A percentile compares a stretch with the other conserved stretches of the same genome.
These are phyloP conservation scores for Fabriciana adippe DNA, from an alignment of 2,888 invertebrate species.

Conservation along the genomic window DNA sequence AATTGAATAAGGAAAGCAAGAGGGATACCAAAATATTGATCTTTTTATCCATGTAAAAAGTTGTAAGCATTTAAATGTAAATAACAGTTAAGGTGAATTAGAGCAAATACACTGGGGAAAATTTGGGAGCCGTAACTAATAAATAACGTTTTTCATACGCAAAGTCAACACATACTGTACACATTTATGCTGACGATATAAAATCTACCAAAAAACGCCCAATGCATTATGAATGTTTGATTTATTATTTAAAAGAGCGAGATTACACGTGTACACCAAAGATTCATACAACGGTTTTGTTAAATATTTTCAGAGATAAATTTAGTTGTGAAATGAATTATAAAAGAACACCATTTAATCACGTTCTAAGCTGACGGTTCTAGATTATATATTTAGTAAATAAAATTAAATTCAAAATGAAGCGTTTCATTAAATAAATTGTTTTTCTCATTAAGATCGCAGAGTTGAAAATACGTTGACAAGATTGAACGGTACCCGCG, in stretches of 20 bases:
- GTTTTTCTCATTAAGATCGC: constrained; percentile 15
- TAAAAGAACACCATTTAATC: constrained; percentile 10
- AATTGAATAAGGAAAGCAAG: background rate
- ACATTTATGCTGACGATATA: constrained; percentile 1
- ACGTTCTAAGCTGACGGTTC: constrained; percentile 4
- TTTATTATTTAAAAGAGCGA: constrained; percentile 37
- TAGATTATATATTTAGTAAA: constrained; percentile 11
- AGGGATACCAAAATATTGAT: background rate
- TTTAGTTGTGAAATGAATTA: constrained; percentile 1
- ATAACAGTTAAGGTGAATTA: background rate
- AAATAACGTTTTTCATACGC: background rate
- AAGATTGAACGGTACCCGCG: constrained; percentile 18
- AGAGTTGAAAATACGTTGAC: constrained; percentile 18
- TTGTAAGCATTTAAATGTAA: too few species aligned
- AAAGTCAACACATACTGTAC: background rate
- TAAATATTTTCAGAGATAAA: constrained; percentile 27
- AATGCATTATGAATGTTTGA: constrained; percentile 29
- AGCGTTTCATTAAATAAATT: constrained; percentile 20
- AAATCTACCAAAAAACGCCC: constrained; percentile 19
- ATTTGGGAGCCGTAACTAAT: background rate
- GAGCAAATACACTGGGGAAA: background rate
- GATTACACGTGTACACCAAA: constrained; percentile 31
- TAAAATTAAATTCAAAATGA: constrained; percentile 10
- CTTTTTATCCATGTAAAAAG: background rate
- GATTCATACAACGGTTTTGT: constrained; percentile 24